A percentile compares a stretch with the other conserved stretches of the same genome.
phyloP scores from a whole-genome alignment of 2,113 vertebrate species.

The Actenoides hombroni region DNA sequence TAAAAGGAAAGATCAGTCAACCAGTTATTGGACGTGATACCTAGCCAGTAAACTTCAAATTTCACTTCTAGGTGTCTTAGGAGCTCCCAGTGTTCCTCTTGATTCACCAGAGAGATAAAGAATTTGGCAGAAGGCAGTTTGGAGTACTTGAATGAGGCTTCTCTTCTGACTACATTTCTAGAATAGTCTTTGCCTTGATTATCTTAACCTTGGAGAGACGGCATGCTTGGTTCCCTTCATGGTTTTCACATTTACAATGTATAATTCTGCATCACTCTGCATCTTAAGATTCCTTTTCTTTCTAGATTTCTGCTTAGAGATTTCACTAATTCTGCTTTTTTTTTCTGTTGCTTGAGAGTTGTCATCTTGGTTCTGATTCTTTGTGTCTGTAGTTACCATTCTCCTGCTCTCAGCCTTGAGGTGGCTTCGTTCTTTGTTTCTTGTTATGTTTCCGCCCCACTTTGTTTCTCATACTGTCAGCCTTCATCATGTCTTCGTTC shows the following conservation, averaged over 20 bases:
- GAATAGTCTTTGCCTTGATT: neutral
- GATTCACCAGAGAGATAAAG: neutral
- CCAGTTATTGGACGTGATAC: neutral
- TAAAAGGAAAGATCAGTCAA: neutral
- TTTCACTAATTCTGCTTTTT: neutral
- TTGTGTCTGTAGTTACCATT: neutral
- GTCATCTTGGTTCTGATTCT: neutral
- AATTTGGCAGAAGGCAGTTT: neutral
- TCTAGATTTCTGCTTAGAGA: neutral
- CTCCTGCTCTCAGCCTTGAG: neutral
- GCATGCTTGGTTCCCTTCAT: neutral
- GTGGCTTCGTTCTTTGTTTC: neutral
- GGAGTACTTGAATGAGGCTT: neutral
- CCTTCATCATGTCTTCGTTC: neutral
- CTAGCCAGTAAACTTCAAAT: neutral
- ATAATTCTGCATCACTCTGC: neutral
- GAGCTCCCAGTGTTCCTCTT: neutral
- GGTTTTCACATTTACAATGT: neutral
- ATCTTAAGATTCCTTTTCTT: neutral
- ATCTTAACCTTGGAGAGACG: neutral
- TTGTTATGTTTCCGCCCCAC: neutral
- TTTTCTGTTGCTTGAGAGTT: neutral
- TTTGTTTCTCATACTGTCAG: neutral
- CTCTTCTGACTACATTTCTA: neutral
- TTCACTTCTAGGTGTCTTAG: neutral